Evolutionary conservation across 35 echinoderm and acorn worm genomes (phyloP).

Genomic region (Acanthaster planci): DNA sequence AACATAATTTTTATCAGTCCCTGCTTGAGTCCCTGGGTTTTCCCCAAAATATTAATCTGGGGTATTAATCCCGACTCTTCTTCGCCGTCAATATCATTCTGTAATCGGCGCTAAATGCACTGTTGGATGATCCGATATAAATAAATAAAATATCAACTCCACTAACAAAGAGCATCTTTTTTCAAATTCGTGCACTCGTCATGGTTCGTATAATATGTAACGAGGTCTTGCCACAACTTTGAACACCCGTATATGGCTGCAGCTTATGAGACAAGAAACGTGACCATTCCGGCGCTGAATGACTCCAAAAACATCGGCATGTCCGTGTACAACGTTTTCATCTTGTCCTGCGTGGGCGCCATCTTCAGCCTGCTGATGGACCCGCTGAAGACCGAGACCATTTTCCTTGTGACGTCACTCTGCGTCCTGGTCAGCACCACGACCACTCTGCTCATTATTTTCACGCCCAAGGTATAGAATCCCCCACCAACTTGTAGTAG

Average conservation of each 20-base stretch:
- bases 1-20: neutral
- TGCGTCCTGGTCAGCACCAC: conserved; percentile 46
- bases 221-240: too few species aligned
- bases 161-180: too few species aligned
- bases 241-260: neutral
- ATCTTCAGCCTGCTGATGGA: conserved; percentile 57
- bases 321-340: conserved; percentile 62
- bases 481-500: too few species aligned
- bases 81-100: too few species aligned
- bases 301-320: conserved; percentile 64
- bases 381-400: conserved; percentile 20
- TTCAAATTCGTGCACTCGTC: neutral
- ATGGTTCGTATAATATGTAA: neutral
- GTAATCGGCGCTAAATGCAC: too few species aligned
- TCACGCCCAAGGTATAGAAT: conserved; percentile 44
- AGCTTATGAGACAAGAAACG: conserved; percentile 65
- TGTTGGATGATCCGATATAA: too few species aligned
- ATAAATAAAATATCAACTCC: too few species aligned
- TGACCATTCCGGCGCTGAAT: conserved; percentile 54
- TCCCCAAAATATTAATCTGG: too few species aligned
- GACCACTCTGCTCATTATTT: conserved; percentile 48
- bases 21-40: too few species aligned
- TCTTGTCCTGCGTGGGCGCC: conserved; percentile 53
- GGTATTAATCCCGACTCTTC: too few species aligned
- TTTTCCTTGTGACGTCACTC: conserved; percentile 48